Evolutionary conservation across 2,888 invertebrate species (phyloP), one percentile per base, ranked within the genome.

Genomic region (Nomada flava): DNA sequence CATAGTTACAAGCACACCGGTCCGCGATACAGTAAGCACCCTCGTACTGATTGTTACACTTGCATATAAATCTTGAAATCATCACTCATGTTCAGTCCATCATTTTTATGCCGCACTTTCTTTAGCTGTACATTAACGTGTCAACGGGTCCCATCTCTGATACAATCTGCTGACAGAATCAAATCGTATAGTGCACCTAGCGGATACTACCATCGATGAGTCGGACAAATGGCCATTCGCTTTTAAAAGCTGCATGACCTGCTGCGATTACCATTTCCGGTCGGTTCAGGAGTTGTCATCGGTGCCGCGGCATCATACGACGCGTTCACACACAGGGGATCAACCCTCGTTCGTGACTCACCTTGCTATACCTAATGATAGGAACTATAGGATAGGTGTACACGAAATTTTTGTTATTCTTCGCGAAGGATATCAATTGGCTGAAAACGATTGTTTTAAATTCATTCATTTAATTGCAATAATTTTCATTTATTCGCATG

Each of bases 171-270:
- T 4, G 55, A 44, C 53, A 42, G 42, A 42, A 72, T 63, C n/a
- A 10, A 65, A 73, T 64, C 55, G 42, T 53, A 7, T 60, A 11
- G 29, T 20, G 9, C 11, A 36, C 20, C 29, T 29, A 62, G 47
- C 20, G 23, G 5, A 59, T 20, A 29, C 67, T 23, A 36, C 63
- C n/a, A 29, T 47, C 73, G 36, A 18, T 20, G 18, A 20, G 20
- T 29, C 64, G 9, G 23, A 36, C 73, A 36, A 65, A 65, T 36
- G 50, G 67, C 9, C 36, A 13, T 67, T n/a, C 50, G 23, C 59
- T 68, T 13, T 68, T 74, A 68, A 74, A 74, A 68, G 59, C 67
- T 74, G 67, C 74, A 74, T 50, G 76, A 64, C 55, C 20, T 29
- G 59, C 5, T 7, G 20, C 57, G 52, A 60, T 77, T 63, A 59